These are phyloP conservation scores for Xiphophorus hellerii DNA, from an alignment of 2,113 vertebrate species.

Conservation along the genomic window DNA sequence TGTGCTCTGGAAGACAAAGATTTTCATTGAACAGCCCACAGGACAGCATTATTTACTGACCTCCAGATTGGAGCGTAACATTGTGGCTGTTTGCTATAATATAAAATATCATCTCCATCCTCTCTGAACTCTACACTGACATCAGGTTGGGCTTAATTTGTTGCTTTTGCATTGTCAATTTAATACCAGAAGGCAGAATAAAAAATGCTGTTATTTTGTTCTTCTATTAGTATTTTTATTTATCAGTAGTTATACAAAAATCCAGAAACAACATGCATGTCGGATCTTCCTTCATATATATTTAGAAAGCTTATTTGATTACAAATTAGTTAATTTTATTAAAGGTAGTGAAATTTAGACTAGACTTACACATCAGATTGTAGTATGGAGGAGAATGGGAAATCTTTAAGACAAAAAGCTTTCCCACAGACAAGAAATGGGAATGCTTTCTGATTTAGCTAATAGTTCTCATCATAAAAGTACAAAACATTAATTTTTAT, in stretches of 20 bases:
- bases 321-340: background rate
- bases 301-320: background rate
- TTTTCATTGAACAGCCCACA: slow-evolving; percentile 74
- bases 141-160: slow-evolving; percentile 9
- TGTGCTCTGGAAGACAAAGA: slow-evolving; percentile 66
- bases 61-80: slow-evolving; percentile 48
- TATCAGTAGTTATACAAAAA: too few species aligned
- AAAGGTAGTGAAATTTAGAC: background rate
- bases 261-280: too few species aligned
- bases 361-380: background rate
- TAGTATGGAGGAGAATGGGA: background rate
- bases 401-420: slow-evolving; percentile 2
- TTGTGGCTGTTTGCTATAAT: slow-evolving; percentile 9
- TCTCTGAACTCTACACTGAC: background rate
- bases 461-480: too few species aligned
- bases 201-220: too few species aligned
- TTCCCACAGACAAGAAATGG: too few species aligned
- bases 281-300: background rate
- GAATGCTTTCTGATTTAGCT: too few species aligned
- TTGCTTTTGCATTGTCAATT: background rate
- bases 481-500: too few species aligned
- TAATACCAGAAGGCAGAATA: slow-evolving; percentile 2
- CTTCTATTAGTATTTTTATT: too few species aligned
- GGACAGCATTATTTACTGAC: slow-evolving; percentile 58
- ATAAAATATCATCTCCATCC: background rate